phyloP scores from a whole-genome alignment of 2,797 vertebrate species.

The Argentina silus region DNA sequence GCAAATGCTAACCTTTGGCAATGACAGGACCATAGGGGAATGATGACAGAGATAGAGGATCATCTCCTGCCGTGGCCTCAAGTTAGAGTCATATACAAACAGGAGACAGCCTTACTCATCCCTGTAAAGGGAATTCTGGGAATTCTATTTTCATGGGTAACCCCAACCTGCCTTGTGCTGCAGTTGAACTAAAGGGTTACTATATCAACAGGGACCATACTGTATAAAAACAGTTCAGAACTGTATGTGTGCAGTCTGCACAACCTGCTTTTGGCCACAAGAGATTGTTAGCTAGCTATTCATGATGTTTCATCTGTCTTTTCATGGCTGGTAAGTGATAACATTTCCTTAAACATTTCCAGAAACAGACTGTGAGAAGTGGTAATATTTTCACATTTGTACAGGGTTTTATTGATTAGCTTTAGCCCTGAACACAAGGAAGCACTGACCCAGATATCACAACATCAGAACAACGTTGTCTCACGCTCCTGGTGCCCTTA shows the following conservation, averaged over 20 bases:
- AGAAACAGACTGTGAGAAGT: neutral
- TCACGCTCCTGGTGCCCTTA: neutral
- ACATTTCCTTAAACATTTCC: neutral
- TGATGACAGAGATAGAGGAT: conserved; percentile 55
- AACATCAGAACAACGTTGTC: neutral
- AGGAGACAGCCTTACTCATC: neutral
- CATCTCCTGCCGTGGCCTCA: conserved; percentile 34
- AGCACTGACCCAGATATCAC: neutral
- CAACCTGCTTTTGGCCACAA: neutral
- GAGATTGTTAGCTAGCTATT: neutral
- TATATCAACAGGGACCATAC: neutral
- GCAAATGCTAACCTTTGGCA: conserved; percentile 58
- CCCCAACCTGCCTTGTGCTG: conserved; percentile 1
- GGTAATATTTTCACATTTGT: neutral
- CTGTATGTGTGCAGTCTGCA: neutral
- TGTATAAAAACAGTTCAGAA: neutral
- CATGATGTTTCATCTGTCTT: too few species aligned
- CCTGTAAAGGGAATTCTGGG: neutral
- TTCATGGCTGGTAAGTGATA: neutral
- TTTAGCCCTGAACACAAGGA: neutral
- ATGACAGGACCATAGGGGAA: conserved; percentile 39
- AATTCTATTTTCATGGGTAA: neutral
- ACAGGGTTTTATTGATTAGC: neutral
- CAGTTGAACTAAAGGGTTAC: neutral
- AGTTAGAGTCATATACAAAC: conserved; percentile 31